These are phyloP conservation scores for Ursus arctos DNA, from an alignment of 2,113 vertebrate genomes.

Conservation along the genomic window DNA sequence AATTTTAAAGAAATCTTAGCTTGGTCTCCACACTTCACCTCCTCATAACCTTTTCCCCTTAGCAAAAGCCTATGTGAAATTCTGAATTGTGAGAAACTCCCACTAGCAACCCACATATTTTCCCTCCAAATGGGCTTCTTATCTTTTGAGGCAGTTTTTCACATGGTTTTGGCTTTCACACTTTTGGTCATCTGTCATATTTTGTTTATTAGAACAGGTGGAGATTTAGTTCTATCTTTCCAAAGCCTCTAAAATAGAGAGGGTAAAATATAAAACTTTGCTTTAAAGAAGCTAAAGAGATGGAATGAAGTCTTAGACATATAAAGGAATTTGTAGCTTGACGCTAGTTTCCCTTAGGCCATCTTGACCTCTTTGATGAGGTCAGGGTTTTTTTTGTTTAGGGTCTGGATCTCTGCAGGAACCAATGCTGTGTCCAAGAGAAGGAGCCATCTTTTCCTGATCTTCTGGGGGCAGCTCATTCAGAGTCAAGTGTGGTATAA, in stretches of 20 bases:
- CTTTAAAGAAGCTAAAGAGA: not conserved
- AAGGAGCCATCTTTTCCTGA: not conserved
- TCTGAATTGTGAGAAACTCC: conserved; percentile 71
- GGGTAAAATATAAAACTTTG: conserved; percentile 23
- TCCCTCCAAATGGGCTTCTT: conserved; percentile 67
- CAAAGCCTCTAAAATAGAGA: conserved; percentile 40
- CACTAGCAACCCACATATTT: conserved; percentile 73
- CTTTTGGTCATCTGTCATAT: conserved; percentile 62
- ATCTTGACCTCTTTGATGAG: not conserved
- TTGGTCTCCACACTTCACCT: conserved; percentile 61
- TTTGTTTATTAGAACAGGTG: conserved; percentile 59
- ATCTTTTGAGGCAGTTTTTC: conserved; percentile 71
- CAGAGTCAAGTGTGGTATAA: not conserved
- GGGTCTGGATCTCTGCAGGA: not conserved
- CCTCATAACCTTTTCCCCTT: conserved; percentile 76
- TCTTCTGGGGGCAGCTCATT: not conserved
- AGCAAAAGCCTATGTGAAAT: conserved; percentile 62
- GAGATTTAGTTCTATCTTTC: conserved; percentile 65
- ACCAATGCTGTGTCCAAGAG: not conserved
- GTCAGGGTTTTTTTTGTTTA: not conserved
- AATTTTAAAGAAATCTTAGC: conserved; percentile 59
- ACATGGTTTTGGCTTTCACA: conserved; percentile 71
- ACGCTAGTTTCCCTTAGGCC: not conserved
- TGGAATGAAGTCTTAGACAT: not conserved
- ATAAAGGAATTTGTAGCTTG: not conserved